Percentiles rank a stretch among this genome's conserved stretches.
Conservation (phyloP, 2,113 vertebrate species). For the Tauraco erythrolophus region DNA sequence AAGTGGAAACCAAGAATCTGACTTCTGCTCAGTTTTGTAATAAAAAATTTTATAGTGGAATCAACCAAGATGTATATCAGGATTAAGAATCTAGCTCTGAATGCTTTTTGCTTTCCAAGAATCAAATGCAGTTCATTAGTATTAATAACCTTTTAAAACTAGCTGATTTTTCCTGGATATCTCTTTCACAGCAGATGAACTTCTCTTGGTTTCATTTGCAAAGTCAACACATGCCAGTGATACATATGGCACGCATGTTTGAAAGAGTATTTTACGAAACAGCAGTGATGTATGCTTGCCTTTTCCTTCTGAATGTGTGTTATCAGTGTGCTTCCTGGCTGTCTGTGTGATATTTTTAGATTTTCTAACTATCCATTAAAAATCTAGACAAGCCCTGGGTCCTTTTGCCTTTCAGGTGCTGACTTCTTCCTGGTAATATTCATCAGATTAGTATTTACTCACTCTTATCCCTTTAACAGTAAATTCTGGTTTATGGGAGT, state of each 20-base stretch:
- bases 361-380: background rate
- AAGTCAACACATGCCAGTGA: background rate
- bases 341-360: background rate
- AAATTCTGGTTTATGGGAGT: background rate
- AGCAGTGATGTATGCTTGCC: background rate
- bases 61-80: background rate
- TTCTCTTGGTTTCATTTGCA: background rate
- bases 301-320: background rate
- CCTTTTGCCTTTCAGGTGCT: background rate
- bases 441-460: background rate
- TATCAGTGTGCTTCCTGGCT: background rate
- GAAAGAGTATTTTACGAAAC: background rate
- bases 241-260: accelerated
- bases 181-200: background rate
- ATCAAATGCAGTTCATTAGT: background rate
- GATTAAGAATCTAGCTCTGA: background rate
- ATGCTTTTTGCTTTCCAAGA: background rate
- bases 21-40: background rate
- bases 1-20: background rate
- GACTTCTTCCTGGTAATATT: background rate
- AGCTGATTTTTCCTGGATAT: background rate
- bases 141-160: background rate
- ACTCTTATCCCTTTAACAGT: background rate
- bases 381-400: background rate
- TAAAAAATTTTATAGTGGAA: background rate